These are phyloP conservation scores for Cyclopterus lumpus DNA, from an alignment of 2,797 vertebrate species.

Conservation along the genomic window DNA sequence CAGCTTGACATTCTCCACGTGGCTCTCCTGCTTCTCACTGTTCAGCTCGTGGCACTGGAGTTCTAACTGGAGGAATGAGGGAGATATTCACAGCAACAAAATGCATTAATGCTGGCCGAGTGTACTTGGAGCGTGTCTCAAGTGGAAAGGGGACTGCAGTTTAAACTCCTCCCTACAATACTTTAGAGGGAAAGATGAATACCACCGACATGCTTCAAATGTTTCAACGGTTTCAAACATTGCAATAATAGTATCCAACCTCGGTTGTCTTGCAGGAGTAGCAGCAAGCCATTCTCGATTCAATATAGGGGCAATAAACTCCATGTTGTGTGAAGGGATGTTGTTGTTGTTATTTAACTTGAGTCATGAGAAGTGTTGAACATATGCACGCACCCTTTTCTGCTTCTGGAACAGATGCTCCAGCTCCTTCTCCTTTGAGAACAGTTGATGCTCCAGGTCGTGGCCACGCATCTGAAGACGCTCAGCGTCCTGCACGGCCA, in stretches of 20 bases:
- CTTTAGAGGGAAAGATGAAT: slow-evolving; percentile 15
- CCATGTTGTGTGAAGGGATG: not conserved
- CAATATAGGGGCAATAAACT: not conserved
- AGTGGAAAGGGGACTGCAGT: not conserved
- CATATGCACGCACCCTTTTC: slow-evolving; percentile 80
- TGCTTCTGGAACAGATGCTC: slow-evolving; percentile 89
- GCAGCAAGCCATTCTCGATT: not conserved
- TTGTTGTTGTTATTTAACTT: not conserved
- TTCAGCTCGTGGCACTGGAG: slow-evolving; percentile 87
- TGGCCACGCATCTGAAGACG: slow-evolving; percentile 86
- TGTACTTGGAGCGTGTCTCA: not conserved
- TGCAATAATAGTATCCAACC: not conserved
- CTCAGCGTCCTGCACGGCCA: slow-evolving; percentile 85
- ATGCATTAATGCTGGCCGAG: not conserved
- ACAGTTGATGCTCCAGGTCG: slow-evolving; percentile 87
- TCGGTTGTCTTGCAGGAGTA: not conserved
- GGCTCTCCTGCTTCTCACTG: slow-evolving; percentile 88
- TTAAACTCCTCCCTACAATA: slow-evolving; percentile 15
- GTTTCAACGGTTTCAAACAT: not conserved
- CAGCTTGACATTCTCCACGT: slow-evolving; percentile 90
- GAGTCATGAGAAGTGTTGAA: not conserved
- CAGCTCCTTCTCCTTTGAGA: slow-evolving; percentile 89
- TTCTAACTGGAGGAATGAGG: slow-evolving; percentile 83
- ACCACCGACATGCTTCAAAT: not conserved
- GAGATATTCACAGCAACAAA: not conserved